These are phyloP conservation scores for Telmatochromis brichardi DNA, from an alignment of 2,113 vertebrate genomes.

Conservation along the genomic window DNA sequence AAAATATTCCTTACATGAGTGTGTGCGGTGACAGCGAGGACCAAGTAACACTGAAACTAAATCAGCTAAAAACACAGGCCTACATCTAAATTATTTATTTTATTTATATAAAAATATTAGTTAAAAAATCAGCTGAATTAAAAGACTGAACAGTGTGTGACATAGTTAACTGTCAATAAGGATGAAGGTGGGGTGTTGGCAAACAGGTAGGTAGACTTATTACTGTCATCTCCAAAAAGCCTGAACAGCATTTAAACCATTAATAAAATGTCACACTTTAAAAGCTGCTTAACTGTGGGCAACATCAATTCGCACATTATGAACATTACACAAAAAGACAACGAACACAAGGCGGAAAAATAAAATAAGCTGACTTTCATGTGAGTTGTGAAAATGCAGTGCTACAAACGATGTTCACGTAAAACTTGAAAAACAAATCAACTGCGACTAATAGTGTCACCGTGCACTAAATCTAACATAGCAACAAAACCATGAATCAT, in stretches of 20 bases:
- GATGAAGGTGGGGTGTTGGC: background rate
- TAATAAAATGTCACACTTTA: background rate
- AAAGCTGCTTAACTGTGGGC: background rate
- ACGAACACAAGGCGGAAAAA: rapidly evolving
- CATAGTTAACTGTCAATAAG: background rate
- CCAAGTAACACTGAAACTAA: background rate
- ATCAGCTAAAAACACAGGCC: no score
- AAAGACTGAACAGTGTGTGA: background rate
- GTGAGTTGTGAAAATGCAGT: background rate
- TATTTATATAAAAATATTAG: background rate
- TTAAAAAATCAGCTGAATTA: background rate
- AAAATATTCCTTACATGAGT: background rate
- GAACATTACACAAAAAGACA: background rate
- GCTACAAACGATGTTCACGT: rapidly evolving
- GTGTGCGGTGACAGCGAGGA: background rate
- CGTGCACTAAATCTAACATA: background rate
- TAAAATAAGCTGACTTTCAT: background rate
- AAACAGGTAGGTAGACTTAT: background rate
- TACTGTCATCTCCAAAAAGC: background rate
- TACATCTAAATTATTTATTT: no score
- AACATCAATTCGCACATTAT: background rate
- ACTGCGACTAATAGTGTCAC: background rate
- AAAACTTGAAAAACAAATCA: background rate
- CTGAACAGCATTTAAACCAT: background rate
- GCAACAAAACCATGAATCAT: background rate